phyloP scores from a whole-genome alignment of 2,888 invertebrate genomes.

The Hofmannophila pseudospretella region DNA sequence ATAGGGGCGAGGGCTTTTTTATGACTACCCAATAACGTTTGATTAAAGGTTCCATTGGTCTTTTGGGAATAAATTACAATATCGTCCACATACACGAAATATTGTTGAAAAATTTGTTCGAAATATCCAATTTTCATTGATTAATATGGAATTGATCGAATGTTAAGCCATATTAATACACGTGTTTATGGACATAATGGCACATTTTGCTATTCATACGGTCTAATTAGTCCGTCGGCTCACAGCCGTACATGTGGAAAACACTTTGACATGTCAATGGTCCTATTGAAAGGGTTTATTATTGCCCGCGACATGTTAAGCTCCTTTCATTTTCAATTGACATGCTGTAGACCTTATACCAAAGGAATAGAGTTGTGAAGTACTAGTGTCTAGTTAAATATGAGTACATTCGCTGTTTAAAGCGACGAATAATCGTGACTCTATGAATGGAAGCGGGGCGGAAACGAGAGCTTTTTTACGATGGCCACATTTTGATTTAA shows the following conservation, averaged over 20 bases:
- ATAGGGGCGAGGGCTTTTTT: neutral
- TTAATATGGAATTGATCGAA: too few species aligned
- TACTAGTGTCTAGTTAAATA: too few species aligned
- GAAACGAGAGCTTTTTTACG: conserved; percentile 9
- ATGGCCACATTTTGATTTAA: conserved; percentile 17
- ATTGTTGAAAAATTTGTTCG: too few species aligned
- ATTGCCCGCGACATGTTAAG: neutral
- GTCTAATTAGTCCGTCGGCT: neutral
- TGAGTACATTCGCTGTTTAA: too few species aligned
- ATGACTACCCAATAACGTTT: conserved; percentile 5
- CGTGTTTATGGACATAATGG: neutral
- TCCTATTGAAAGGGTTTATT: neutral
- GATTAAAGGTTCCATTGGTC: conserved; percentile 3
- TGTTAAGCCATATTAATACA: neutral
- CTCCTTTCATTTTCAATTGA: neutral
- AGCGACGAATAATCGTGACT: conserved; percentile 11
- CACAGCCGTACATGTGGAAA: neutral
- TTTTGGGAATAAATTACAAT: too few species aligned
- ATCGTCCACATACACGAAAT: too few species aligned
- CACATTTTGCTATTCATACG: neutral
- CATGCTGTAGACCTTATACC: neutral
- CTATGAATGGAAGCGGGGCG: conserved; percentile 14
- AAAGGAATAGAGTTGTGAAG: too few species aligned
- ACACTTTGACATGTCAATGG: conserved; percentile 4
- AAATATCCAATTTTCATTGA: too few species aligned